Evolutionary conservation across 2,888 invertebrate genomes (phyloP).

Genomic region (Tachina fera): DNA sequence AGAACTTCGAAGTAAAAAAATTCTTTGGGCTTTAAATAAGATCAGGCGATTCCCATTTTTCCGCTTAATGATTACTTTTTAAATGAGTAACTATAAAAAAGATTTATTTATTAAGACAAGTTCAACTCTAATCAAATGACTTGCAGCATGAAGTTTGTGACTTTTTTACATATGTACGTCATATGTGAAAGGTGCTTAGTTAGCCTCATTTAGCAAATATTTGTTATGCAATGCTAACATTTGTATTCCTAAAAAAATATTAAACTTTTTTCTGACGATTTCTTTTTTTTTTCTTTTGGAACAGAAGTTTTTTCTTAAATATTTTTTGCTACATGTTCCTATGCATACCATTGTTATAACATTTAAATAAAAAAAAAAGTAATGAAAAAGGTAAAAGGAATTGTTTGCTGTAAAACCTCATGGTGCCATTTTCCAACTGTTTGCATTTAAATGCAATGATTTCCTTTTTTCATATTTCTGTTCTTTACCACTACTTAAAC

Average conservation of each 20-base stretch:
- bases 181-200: constrained; percentile 69
- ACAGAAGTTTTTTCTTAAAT: constrained; percentile 13
- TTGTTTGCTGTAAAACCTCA: constrained; percentile 72
- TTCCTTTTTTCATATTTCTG: constrained; percentile 74
- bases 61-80: too few species aligned
- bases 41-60: too few species aligned
- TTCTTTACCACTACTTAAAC: constrained; percentile 42
- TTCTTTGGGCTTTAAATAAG: too few species aligned
- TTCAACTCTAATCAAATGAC: constrained; percentile 16
- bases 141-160: constrained; percentile 20
- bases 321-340: constrained; percentile 28
- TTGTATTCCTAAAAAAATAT: constrained; percentile 78
- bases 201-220: constrained; percentile 73
- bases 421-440: constrained; percentile 73
- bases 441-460: constrained; percentile 82
- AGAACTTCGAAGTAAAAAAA: too few species aligned
- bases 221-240: constrained; percentile 81
- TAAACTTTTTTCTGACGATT: constrained; percentile 75
- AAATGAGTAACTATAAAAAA: too few species aligned
- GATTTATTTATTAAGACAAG: neutral
- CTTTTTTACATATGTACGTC: constrained; percentile 23
- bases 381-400: constrained; percentile 65
- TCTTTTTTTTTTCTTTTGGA: constrained; percentile 74
- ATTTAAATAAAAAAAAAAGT: constrained; percentile 10
- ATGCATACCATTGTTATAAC: constrained; percentile 10